Evolutionary conservation across 2,888 invertebrate genomes (phyloP).

Genomic region (Mythimna lalbum): DNA sequence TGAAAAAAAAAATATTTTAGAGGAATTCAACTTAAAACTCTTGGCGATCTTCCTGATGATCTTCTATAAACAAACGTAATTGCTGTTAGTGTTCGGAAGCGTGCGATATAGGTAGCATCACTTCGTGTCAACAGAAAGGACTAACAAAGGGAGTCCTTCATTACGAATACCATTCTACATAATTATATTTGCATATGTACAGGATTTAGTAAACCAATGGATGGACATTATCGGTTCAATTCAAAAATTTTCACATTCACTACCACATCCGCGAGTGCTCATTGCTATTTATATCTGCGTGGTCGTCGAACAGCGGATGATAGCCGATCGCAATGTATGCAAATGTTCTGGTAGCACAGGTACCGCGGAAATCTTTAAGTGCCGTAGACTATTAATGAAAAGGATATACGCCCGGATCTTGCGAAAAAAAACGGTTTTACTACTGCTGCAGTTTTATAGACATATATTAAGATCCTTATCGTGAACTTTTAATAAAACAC

Average conservation of each 20-base stretch:
- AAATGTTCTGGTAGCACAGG: slow-evolving; percentile 70
- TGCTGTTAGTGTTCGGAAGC: too few relatives aligned
- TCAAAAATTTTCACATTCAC: slow-evolving; percentile 51
- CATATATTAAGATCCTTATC: slow-evolving; percentile 52
- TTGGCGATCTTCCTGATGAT: too few relatives aligned
- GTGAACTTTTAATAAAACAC: slow-evolving; percentile 32
- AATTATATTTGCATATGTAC: slow-evolving; percentile 5
- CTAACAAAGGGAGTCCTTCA: too few relatives aligned
- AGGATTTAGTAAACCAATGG: neutral
- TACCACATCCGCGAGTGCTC: slow-evolving; percentile 67
- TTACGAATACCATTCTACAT: neutral
- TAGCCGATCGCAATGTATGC: slow-evolving; percentile 72
- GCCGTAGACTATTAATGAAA: slow-evolving; percentile 62
- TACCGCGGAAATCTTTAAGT: slow-evolving; percentile 72
- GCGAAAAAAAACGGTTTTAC: slow-evolving; percentile 42
- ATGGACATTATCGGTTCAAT: slow-evolving; percentile 32
- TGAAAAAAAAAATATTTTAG: neutral
- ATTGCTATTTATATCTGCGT: slow-evolving; percentile 66
- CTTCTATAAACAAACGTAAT: too few relatives aligned
- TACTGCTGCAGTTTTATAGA: slow-evolving; percentile 46
- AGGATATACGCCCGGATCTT: slow-evolving; percentile 62
- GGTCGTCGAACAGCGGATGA: slow-evolving; percentile 53
- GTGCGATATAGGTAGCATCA: too few relatives aligned
- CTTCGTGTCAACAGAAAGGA: too few relatives aligned
- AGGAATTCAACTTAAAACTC: neutral